Conservation (phyloP, 2,797 vertebrate genomes). For the Cyprinodon diabolis region DNA sequence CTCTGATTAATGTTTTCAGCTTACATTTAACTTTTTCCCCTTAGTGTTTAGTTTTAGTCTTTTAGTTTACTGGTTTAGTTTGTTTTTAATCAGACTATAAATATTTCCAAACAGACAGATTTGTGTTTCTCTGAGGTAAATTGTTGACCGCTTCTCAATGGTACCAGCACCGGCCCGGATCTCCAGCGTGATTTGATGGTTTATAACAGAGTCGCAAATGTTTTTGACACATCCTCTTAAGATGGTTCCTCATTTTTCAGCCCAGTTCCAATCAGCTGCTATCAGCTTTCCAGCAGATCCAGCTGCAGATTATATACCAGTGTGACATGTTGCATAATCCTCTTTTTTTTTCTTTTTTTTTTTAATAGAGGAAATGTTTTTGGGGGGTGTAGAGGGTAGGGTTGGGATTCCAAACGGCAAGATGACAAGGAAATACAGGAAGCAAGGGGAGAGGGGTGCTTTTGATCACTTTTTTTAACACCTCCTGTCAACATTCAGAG, state of each 20-base stretch:
- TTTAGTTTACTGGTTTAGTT: background rate
- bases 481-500: constrained; percentile 22
- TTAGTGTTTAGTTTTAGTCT: background rate
- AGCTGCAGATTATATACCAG: constrained; percentile 66
- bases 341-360: constrained; percentile 45
- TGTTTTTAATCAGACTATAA: background rate
- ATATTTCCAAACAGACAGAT: background rate
- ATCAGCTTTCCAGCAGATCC: constrained; percentile 20
- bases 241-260: constrained; percentile 8
- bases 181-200: background rate
- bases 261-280: constrained; percentile 54
- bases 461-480: constrained; percentile 14
- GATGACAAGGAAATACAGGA: constrained; percentile 55
- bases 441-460: constrained; percentile 38
- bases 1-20: no score
- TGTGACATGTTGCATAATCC: constrained; percentile 76
- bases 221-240: background rate
- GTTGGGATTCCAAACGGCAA: constrained; percentile 48
- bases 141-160: no score
- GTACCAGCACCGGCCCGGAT: no score
- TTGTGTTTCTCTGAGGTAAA: background rate
- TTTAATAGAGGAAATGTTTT: constrained; percentile 80
- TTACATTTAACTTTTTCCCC: no score
- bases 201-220: background rate
- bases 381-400: constrained; percentile 53